Evolutionary conservation across 1,140 invertebrate genomes (phyloP).

Genomic region (Pogonus chalceus): DNA sequence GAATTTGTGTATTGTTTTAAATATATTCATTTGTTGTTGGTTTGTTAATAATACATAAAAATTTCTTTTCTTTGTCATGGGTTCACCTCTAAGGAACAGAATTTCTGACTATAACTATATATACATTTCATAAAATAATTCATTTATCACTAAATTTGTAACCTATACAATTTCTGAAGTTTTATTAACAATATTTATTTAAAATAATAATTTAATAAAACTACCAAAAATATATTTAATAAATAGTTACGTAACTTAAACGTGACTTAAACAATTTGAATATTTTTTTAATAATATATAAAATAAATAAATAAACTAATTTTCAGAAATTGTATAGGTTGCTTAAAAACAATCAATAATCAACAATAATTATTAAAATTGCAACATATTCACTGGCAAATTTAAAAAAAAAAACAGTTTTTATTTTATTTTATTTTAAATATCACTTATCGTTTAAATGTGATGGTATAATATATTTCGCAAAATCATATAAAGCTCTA

Average conservation of each 20-base stretch:
- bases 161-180: too few relatives aligned
- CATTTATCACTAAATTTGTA: too few relatives aligned
- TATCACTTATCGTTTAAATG: conserved; percentile 17
- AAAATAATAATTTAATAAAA: background rate
- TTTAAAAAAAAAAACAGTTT: background rate
- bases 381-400: conserved; percentile 2
- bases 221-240: background rate
- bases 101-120: too few relatives aligned
- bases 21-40: too few relatives aligned
- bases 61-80: too few relatives aligned
- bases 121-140: too few relatives aligned
- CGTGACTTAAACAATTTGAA: background rate
- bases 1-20: too few relatives aligned
- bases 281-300: conserved; percentile 1
- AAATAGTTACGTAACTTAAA: background rate
- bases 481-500: conserved; percentile 60
- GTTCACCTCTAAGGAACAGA: too few relatives aligned
- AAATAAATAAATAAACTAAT: background rate
- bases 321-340: background rate
- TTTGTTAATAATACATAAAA: too few relatives aligned
- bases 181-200: too few relatives aligned
- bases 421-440: conserved; percentile 2
- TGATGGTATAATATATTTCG: conserved; percentile 54
- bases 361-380: background rate
- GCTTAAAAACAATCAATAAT: background rate